Evolutionary conservation across 1,140 invertebrate genomes (phyloP), one percentile per base, ranked within the genome.

Genomic region (Thaumatotibia leucotreta): DNA sequence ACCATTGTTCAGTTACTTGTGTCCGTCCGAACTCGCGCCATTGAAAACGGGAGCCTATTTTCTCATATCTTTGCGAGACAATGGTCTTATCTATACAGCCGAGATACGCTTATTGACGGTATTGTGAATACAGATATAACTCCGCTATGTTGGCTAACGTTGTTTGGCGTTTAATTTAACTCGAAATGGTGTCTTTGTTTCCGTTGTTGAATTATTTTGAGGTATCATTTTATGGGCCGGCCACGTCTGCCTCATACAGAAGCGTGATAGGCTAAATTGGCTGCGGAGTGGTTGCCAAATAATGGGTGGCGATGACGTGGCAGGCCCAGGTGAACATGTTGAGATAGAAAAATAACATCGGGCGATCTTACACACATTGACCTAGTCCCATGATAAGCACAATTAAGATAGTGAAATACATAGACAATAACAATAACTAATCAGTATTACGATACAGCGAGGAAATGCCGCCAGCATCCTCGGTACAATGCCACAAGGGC

Each of bases 71-170:
- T 4, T 5, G 17, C 49, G 24, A 58, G 52, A 58, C 52, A 58
- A 58, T 58, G 24, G 52, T 58, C 24, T 58, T 58, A 58, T 58
- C 52, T 58, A 27, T 58, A 27, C 23, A 58, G 52, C 52, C 24
- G 52, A n/a, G 52, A 58, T 58, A 58, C 52, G 23, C 52, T 27
- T 27, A 58, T 58, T 58, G 52, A 58, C 24, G 52, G 24, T 14
- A 58, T 58, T 31, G 52, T 58, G 17, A 10, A 27, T 22, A 58
- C 23, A 58, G 52, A 58, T 58, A 58, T 58, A 52, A 27, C 50
- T 54, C 35, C 39, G 39, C 14, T 54, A 54, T 54, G 50, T 27
- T 54, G 50, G 50, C 50, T 14, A 49, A 49, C 11, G 52, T 58
- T 58, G 9, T 58, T 31, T 58, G n/a, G 24, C 22, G 24, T 31